Percentiles rank a stretch among this genome's conserved stretches.
Conservation (phyloP, 2,113 vertebrate species). For the Hiodon alosoides region DNA sequence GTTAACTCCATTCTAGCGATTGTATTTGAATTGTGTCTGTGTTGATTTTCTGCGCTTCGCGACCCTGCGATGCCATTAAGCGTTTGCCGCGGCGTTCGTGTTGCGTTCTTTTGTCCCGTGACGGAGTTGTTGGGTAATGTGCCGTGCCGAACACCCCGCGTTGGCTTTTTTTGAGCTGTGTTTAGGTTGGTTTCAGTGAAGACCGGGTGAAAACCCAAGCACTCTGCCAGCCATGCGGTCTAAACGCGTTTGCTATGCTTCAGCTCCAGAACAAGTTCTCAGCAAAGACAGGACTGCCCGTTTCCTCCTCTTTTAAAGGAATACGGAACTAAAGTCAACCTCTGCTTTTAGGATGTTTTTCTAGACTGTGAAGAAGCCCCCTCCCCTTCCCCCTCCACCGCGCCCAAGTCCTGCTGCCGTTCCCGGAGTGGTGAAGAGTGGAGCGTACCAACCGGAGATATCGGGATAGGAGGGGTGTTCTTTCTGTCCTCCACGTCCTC, state of each 20-base stretch:
- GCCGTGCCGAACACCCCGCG: too few species aligned
- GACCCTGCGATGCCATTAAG: not conserved
- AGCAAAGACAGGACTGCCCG: not conserved
- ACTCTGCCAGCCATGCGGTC: too few species aligned
- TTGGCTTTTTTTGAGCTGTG: not conserved
- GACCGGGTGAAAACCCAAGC: not conserved
- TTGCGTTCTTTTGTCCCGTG: too few species aligned
- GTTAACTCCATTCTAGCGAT: not conserved
- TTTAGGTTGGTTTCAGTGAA: not conserved
- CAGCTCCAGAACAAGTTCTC: too few species aligned
- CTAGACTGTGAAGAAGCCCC: conserved; percentile 12
- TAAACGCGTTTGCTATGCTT: too few species aligned
- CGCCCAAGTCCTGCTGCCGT: conserved; percentile 8
- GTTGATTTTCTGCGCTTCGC: not conserved
- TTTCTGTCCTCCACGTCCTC: not conserved
- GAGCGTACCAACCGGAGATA: conserved; percentile 7
- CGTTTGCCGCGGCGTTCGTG: too few species aligned
- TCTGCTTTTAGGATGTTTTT: conserved; percentile 27
- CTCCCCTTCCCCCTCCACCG: too few species aligned
- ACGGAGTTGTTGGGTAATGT: too few species aligned
- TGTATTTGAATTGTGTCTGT: not conserved
- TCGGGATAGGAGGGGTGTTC: not conserved
- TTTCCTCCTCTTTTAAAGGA: not conserved
- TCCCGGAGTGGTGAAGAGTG: conserved; percentile 1
- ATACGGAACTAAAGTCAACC: conserved; percentile 21